Evolutionary conservation across 1,140 invertebrate species (phyloP).

Genomic region (honey bee (Apis mellifera)): Amel_HAv3.1 CM009941.2:6623001-6623500

Average conservation of each 20-base stretch:
- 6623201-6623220: slow-evolving; percentile 87
- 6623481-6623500: background rate
- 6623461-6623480: background rate
- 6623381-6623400: background rate
- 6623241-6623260: slow-evolving; percentile 89
- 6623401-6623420: background rate
- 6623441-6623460: background rate
- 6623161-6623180: slow-evolving; percentile 89
- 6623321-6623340: slow-evolving; percentile 64
- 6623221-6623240: slow-evolving; percentile 93
- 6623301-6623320: slow-evolving; percentile 78
- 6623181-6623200: slow-evolving; percentile 94
- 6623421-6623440: background rate
- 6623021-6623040: slow-evolving; percentile 3
- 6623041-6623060: slow-evolving; percentile 79
- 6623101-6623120: slow-evolving; percentile 89
- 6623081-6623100: slow-evolving; percentile 92
- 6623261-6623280: slow-evolving; percentile 81
- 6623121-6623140: slow-evolving; percentile 91
- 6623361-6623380: slow-evolving; percentile 13
- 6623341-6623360: slow-evolving; percentile 30
- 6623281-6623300: slow-evolving; percentile 71
- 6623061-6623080: slow-evolving; percentile 88
- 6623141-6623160: slow-evolving; percentile 91
- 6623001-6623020: slow-evolving; percentile 12